These are phyloP conservation scores for Microctonus hyperodae DNA, from an alignment of 2,888 invertebrate species.

Conservation along the genomic window DNA sequence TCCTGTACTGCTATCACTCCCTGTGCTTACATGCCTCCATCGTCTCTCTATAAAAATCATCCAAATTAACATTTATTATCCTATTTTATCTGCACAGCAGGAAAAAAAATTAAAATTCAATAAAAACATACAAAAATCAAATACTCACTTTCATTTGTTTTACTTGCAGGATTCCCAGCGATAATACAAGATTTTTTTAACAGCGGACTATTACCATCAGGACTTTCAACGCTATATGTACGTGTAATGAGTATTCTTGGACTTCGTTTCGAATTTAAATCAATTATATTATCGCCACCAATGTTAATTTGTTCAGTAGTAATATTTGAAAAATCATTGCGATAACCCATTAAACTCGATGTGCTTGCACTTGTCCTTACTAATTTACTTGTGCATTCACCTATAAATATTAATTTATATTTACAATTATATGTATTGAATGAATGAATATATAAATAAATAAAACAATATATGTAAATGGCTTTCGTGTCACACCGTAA, in stretches of 20 bases:
- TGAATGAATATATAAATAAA: constrained; percentile 20
- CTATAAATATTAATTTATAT: no score
- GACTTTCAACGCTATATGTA: constrained; percentile 77
- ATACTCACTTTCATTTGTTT: constrained; percentile 53
- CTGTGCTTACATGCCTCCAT: constrained; percentile 57
- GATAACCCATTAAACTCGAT: constrained; percentile 67
- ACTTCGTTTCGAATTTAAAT: constrained; percentile 64
- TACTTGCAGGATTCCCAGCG: constrained; percentile 36
- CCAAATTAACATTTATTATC: constrained; percentile 4
- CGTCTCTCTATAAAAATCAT: constrained; percentile 47
- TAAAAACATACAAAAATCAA: not conserved
- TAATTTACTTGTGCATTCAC: constrained; percentile 45
- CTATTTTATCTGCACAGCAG: not conserved
- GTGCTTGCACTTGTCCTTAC: constrained; percentile 65
- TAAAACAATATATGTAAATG: not conserved
- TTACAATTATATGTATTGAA: no score
- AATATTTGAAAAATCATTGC: constrained; percentile 46
- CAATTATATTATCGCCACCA: constrained; percentile 39
- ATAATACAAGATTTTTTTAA: constrained; percentile 42
- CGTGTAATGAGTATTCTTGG: constrained; percentile 77
- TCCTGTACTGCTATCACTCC: constrained; percentile 59
- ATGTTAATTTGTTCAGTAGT: constrained; percentile 27
- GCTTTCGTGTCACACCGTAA: constrained; percentile 5
- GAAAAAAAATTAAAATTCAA: not conserved
- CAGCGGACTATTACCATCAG: constrained; percentile 58